Base-by-base conservation (phyloP, 2,113 vertebrate species). In the Caranx ignobilis region DNA sequence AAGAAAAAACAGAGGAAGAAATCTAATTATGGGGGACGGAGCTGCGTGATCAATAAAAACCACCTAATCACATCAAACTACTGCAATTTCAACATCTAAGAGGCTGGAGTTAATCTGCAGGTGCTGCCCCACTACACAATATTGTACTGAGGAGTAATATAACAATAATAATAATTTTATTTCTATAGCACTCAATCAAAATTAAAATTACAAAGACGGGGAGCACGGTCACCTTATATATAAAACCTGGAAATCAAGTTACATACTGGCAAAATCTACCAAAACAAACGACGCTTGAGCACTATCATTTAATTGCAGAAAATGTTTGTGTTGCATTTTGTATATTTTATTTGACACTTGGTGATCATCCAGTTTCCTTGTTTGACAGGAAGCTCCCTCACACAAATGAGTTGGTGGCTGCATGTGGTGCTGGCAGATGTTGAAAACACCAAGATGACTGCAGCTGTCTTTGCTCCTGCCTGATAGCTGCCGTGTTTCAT, bases 371-470 rank as follows among this genome's bases (percentile, higher is more conserved):
- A 32, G 63, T 43, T 72, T 66, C 50, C 57, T 43, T 70, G 62
- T 77, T 60, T 59, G 64, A 71, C 35, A 71, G 45, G 34, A 16
- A 32, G 35, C 59, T 31, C n/a, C 57, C 18, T 56, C 13, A 12
- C 52, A 26, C 34, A 19, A 66, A 37, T 48, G 18, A 48, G 55
- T 61, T 47, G 39, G 8, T 71, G 37, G 21, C 47, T 68, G 65
- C 45, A 75, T 32, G 15, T 32, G 59, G 50, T 16, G 11, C 55
- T 66, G 47, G 74, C 65, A 68, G 39, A 77, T 75, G 65, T 78
- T 75, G 75, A 84, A 64, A 72, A 50, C 68, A 88, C 66, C 50
- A 61, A 65, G 12, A 63, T 32, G 45, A 68, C 61, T 68, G 48
- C 4, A 81, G 55, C 54, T 7, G 56, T 64, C 55, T 63, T 67